Percentiles rank a stretch among this genome's conserved stretches.
Evolutionary conservation across 2,888 invertebrate species (phyloP).

Genomic region (Osmoderma eremita): DNA sequence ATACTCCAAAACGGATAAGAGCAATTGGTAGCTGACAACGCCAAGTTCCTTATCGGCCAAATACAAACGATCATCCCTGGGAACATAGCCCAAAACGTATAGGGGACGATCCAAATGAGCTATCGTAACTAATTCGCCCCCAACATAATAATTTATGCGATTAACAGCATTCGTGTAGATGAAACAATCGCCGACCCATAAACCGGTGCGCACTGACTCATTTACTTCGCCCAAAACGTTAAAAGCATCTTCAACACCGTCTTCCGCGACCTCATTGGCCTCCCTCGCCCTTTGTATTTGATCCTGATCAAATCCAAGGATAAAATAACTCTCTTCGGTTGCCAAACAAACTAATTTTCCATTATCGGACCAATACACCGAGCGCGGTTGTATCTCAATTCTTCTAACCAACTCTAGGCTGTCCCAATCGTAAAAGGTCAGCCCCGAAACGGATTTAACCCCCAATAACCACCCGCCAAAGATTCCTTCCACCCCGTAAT

Average conservation of each 20-base stretch:
- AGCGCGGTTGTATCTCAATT: conserved; percentile 94
- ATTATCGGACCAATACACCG: conserved; percentile 97
- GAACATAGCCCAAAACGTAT: conserved; percentile 96
- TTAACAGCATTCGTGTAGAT: conserved; percentile 99
- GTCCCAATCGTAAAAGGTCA: conserved; percentile 99
- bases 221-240: conserved; percentile 93
- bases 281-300: conserved; percentile 82
- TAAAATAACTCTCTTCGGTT: conserved; percentile 94
- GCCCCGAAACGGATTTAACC: conserved; percentile 89
- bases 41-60: conserved; percentile 98
- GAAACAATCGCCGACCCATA: conserved; percentile 99
- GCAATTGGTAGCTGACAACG: conserved; percentile 92
- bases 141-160: conserved; percentile 98
- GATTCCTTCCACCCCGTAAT: conserved; percentile 93
- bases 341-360: conserved; percentile 94
- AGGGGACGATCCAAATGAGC: conserved; percentile 97
- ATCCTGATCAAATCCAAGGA: conserved; percentile 87
- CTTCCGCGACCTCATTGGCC: conserved; percentile 83
- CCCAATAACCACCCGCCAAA: conserved; percentile 65
- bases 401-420: conserved; percentile 88
- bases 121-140: conserved; percentile 98
- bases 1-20: conserved; percentile 96
- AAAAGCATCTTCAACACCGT: conserved; percentile 96
- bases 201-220: conserved; percentile 92
- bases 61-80: conserved; percentile 95